phyloP scores from a whole-genome alignment of 2,113 vertebrate genomes.

The Apteryx owenii region DNA sequence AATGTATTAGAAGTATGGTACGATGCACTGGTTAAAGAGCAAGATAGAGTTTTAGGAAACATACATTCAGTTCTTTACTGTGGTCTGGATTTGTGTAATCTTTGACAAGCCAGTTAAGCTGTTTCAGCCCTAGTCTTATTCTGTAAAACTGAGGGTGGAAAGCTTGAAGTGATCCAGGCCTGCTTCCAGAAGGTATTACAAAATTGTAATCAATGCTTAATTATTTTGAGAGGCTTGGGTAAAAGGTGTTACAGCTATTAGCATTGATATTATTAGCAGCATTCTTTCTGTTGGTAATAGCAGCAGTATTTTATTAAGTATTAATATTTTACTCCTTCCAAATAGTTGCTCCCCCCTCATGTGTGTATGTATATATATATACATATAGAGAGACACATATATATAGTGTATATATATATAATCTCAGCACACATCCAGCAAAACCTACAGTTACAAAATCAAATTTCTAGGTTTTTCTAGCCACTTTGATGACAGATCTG shows the following conservation, averaged over 20 bases:
- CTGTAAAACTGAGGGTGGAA: background rate
- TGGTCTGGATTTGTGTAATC: background rate
- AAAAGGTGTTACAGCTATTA: background rate
- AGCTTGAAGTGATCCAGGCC: background rate
- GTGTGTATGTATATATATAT: background rate
- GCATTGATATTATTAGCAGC: background rate
- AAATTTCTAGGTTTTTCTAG: background rate
- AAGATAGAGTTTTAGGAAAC: background rate
- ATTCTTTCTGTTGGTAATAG: background rate
- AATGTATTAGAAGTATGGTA: background rate
- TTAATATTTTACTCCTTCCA: background rate
- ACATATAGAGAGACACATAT: too few species aligned
- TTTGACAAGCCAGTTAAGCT: background rate
- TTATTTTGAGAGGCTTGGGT: background rate
- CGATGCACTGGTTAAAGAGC: background rate
- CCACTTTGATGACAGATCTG: background rate
- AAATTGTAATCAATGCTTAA: background rate
- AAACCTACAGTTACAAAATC: background rate
- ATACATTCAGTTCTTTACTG: background rate
- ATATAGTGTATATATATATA: background rate
- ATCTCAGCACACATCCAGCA: background rate
- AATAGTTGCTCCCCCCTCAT: background rate
- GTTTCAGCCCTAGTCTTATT: background rate
- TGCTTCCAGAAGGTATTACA: background rate
- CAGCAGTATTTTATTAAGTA: background rate